phyloP scores from a whole-genome alignment of 2,888 invertebrate genomes.

The Malacosoma neustria region DNA sequence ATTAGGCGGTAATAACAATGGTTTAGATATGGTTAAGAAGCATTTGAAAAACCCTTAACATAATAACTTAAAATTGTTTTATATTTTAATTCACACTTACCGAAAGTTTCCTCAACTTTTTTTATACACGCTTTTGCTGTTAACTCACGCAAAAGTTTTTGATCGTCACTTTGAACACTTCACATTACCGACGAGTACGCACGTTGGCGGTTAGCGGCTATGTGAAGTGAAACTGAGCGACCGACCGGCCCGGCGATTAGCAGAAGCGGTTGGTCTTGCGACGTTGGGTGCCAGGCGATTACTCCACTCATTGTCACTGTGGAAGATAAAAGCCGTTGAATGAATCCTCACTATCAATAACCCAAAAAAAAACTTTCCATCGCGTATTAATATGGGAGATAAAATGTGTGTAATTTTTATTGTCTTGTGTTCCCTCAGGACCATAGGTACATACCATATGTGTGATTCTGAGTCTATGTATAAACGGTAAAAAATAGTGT shows the following conservation, averaged over 20 bases:
- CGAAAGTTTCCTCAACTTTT: not conserved
- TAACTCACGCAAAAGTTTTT: not conserved
- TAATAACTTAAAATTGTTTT: no score
- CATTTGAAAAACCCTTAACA: no score
- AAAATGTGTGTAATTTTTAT: no score
- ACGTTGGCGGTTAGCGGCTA: conserved; percentile 2
- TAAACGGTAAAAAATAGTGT: no score
- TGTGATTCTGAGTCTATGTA: no score
- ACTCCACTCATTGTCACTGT: conserved; percentile 20
- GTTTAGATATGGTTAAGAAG: no score
- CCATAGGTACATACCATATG: no score
- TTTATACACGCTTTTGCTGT: not conserved
- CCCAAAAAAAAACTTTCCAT: no score
- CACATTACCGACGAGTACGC: conserved; percentile 4
- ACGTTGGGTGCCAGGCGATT: conserved; percentile 19
- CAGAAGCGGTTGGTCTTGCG: conserved; percentile 5
- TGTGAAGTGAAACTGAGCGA: conserved; percentile 4
- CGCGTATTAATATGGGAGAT: no score
- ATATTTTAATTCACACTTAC: not conserved
- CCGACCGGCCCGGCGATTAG: conserved; percentile 3
- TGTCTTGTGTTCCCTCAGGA: no score
- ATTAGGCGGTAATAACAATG: no score
- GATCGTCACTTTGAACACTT: conserved; percentile 1
- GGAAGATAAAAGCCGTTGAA: conserved; percentile 20
- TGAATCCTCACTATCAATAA: conserved; percentile 9